Evolutionary conservation across 2,113 vertebrate genomes (phyloP).

Genomic region (Misgurnus anguillicaudatus): DNA sequence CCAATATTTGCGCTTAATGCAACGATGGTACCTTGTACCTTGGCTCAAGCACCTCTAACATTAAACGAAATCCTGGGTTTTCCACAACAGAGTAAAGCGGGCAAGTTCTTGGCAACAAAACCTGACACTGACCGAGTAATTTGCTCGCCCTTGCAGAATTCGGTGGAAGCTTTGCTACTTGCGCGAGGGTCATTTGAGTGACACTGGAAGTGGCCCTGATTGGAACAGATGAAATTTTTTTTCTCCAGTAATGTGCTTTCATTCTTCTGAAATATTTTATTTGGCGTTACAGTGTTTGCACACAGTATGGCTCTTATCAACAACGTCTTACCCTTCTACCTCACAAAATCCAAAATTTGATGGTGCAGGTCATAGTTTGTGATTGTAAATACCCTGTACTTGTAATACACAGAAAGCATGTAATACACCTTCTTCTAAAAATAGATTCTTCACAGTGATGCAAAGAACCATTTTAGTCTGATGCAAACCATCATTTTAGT

Average conservation of each 20-base stretch:
- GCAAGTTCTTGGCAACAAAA: not conserved
- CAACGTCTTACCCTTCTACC: not conserved
- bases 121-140: not conserved
- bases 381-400: too few species aligned
- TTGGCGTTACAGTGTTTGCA: not conserved
- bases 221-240: too few species aligned
- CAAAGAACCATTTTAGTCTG: too few species aligned
- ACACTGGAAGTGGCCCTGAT: not conserved
- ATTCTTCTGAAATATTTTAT: not conserved
- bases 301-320: constrained; percentile 8
- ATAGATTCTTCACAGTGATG: too few species aligned
- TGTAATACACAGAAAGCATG: too few species aligned
- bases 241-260: not conserved
- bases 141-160: not conserved
- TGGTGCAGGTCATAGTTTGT: not conserved
- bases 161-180: constrained; percentile 1
- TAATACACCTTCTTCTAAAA: too few species aligned
- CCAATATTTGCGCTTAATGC: not conserved
- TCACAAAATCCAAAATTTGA: not conserved
- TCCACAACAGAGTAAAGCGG: not conserved
- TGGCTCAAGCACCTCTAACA: not conserved
- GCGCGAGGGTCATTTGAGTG: not conserved
- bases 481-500: too few species aligned
- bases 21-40: not conserved
- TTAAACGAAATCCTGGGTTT: not conserved